Evolutionary conservation across 2,113 vertebrate genomes (phyloP), one percentile per base, ranked within the genome.

Genomic region (Nycticryphes semicollaris): DNA sequence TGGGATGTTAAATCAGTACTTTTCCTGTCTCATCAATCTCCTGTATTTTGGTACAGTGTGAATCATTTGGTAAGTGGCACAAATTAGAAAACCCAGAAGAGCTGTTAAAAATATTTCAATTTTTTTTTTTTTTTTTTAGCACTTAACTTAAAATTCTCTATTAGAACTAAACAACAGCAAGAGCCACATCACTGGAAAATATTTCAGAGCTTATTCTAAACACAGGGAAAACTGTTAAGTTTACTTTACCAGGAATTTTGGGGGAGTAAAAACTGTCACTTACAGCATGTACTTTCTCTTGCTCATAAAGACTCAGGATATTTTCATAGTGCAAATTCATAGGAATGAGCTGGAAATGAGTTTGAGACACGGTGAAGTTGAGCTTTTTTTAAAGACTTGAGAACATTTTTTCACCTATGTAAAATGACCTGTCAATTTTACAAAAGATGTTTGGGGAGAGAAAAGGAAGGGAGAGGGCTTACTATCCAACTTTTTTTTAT

Each of bases 1-100:
- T 93, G 87, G 86, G 91, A 94, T 82, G 84, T 93, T 96, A 96
- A 94, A 96, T 93, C 73, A 84, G 91, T 96, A 82, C 95, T 96
- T 97, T 91, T 95, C 74, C 92, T 89, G 89, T 89, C 92, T 96
- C 84, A 93, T 94, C 96, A 93, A 85, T 96, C 94, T 91, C 77
- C 91, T 51, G 69, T 93, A 94, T 96, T 95, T 96, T 91, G 94
- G 81, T 96, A 95, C 94, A 84, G 84, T 43, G 77, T 16, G 70
- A 96, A 90, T 95, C 90, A 89, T 94, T 96, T 95, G 59, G 69
- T 66, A 94, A 96, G 63, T 22, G 74, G 59, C 92, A 92, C 77
- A 59, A 92, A 96, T 90, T 80, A 90, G 70, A 87, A 95, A 95
- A 66, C 37, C 69, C 77, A 87, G 85, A 91, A 76, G 70, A 91